Evolutionary conservation across 64 coral and sea anemone species (phyloP).

Genomic region (Trachythela sp.): DNA sequence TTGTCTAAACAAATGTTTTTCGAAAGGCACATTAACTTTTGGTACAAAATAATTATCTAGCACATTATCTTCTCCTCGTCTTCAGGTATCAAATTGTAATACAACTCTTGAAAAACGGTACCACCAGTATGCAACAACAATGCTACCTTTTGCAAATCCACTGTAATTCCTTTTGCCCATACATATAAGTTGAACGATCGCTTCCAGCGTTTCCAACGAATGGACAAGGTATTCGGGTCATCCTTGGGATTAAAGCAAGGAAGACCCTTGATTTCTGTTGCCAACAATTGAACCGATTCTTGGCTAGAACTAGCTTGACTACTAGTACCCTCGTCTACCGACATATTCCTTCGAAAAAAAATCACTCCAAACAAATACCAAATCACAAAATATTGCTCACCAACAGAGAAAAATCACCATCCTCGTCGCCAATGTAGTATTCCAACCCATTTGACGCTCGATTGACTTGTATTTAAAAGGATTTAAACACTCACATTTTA

Average conservation of each 20-base stretch:
- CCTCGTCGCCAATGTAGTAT: too few species aligned
- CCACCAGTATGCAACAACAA: slow-evolving; percentile 3
- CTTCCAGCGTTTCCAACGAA: slow-evolving; percentile 11
- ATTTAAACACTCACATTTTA: too few species aligned
- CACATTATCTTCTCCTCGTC: not conserved
- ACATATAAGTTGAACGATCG: not conserved
- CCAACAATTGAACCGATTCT: too few species aligned
- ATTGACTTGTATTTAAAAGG: too few species aligned
- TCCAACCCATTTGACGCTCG: too few species aligned
- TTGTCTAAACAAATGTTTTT: slow-evolving; percentile 35
- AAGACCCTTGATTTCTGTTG: not conserved
- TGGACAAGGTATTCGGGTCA: not conserved
- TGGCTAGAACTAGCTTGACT: too few species aligned
- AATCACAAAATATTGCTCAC: too few species aligned
- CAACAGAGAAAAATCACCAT: too few species aligned
- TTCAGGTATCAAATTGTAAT: not conserved
- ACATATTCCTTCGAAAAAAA: too few species aligned
- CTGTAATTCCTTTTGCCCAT: not conserved
- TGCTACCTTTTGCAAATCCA: not conserved
- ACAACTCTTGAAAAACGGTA: not conserved
- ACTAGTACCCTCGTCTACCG: too few species aligned
- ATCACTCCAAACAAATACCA: too few species aligned
- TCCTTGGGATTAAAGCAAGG: not conserved
- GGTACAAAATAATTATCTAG: not conserved
- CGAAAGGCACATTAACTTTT: slow-evolving; percentile 16